Percentiles rank a stretch among this genome's conserved stretches.
Evolutionary conservation across 2,113 vertebrate species (phyloP).

Genomic region (Leptosomus discolor): DNA sequence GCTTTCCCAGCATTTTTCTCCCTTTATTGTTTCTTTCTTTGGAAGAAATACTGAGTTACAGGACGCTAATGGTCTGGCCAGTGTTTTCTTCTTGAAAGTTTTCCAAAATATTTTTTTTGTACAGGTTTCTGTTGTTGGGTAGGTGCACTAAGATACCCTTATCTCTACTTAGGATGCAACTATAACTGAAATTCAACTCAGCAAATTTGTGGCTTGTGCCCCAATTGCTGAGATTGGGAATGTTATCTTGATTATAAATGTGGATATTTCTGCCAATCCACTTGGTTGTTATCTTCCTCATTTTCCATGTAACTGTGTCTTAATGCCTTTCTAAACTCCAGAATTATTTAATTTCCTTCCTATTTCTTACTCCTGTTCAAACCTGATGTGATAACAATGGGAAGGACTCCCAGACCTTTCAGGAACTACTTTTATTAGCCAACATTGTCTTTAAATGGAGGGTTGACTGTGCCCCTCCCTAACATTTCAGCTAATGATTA

Average conservation of each 20-base stretch:
- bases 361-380: slow-evolving; percentile 50
- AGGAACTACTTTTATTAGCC: slow-evolving; percentile 54
- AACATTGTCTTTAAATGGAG: slow-evolving; percentile 50
- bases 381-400: slow-evolving; percentile 37
- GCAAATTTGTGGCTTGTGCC: not conserved
- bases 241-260: not conserved
- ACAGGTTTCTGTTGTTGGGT: not conserved
- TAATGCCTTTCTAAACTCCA: slow-evolving; percentile 29
- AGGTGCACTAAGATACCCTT: not conserved
- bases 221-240: not conserved
- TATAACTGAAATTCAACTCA: not conserved
- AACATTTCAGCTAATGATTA: slow-evolving; percentile 31
- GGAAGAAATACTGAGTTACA: not conserved
- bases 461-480: slow-evolving; percentile 26
- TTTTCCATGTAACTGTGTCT: slow-evolving; percentile 30
- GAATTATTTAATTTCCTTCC: slow-evolving; percentile 70
- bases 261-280: not conserved
- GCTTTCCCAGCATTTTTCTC: not conserved
- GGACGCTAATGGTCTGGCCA: not conserved
- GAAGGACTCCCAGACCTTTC: slow-evolving; percentile 53
- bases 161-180: not conserved
- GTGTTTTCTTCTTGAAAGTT: not conserved
- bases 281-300: slow-evolving; percentile 38
- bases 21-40: not conserved
- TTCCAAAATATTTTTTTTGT: not conserved